A percentile compares a stretch with the other conserved stretches of the same genome.
Evolutionary conservation across 2,113 vertebrate genomes (phyloP).

Genomic region (Bujurquina vittata): DNA sequence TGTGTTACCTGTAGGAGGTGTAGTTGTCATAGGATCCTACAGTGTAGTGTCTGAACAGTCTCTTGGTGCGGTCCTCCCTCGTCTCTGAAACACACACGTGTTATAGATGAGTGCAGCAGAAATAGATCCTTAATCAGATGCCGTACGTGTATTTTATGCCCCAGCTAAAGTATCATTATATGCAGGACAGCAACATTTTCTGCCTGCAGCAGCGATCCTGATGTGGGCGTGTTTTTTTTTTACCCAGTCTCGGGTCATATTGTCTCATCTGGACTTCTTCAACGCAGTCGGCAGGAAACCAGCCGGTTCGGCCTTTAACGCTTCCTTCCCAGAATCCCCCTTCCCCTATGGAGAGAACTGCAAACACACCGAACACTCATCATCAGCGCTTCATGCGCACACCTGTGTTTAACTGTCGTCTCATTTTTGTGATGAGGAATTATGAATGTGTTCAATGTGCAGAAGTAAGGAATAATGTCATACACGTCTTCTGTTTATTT

Average conservation of each 20-base stretch:
- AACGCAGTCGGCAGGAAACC: conserved; percentile 98
- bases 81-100: conserved; percentile 81
- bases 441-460: background rate
- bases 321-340: conserved; percentile 97
- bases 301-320: conserved; percentile 94
- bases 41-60: conserved; percentile 93
- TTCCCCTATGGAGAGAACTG: conserved; percentile 96
- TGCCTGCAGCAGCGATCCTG: background rate
- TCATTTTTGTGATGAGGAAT: background rate
- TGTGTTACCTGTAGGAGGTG: conserved; percentile 88
- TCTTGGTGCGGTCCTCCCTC: conserved; percentile 91
- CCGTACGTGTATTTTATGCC: no score
- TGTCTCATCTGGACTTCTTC: conserved; percentile 99
- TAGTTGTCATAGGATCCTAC: conserved; percentile 94
- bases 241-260: conserved; percentile 90
- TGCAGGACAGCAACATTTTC: no score
- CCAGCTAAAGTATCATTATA: no score
- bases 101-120: background rate
- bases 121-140: no score
- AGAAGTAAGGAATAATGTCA: background rate
- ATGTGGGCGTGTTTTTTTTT: conserved; percentile 29
- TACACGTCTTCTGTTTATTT: background rate
- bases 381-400: background rate
- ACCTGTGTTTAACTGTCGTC: no score
- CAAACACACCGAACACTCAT: conserved; percentile 1